A percentile compares a stretch with the other conserved stretches of the same genome.
Evolutionary conservation across 2,888 invertebrate genomes (phyloP).

Genomic region (Oscheius sp.): DNA sequence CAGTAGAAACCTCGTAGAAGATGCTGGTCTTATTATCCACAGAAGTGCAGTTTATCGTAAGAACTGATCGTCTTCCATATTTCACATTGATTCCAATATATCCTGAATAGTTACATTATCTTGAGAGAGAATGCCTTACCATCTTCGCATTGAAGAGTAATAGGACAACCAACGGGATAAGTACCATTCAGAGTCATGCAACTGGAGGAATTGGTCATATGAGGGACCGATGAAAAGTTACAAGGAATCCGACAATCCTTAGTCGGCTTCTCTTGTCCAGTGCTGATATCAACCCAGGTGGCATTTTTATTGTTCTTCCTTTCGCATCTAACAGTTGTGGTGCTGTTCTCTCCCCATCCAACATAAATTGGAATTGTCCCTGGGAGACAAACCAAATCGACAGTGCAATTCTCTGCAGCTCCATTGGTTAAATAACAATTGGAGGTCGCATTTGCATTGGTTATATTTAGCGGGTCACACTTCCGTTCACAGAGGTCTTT

Average conservation of each 20-base stretch:
- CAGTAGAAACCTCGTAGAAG: not conserved
- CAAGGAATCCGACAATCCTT: not conserved
- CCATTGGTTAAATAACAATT: not conserved
- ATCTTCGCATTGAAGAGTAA: not conserved
- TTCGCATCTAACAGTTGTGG: not conserved
- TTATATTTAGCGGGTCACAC: not conserved
- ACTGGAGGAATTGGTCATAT: not conserved
- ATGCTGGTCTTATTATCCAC: not conserved
- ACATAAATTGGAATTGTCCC: not conserved
- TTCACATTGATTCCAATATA: conserved; percentile 5
- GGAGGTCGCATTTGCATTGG: not conserved
- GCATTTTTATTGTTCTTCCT: not conserved
- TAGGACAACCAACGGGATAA: not conserved
- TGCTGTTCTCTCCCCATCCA: not conserved
- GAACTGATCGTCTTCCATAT: not conserved
- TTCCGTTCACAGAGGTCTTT: not conserved
- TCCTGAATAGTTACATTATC: not conserved
- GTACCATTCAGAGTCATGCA: not conserved
- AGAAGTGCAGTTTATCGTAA: not conserved
- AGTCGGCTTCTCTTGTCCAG: not conserved
- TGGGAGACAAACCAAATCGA: not conserved
- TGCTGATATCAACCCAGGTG: not conserved
- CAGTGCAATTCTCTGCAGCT: not conserved
- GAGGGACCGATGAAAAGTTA: not conserved
- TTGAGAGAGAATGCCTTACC: not conserved